Conservation (phyloP, 2,113 vertebrate genomes). For the Saguinus midas region DNA sequence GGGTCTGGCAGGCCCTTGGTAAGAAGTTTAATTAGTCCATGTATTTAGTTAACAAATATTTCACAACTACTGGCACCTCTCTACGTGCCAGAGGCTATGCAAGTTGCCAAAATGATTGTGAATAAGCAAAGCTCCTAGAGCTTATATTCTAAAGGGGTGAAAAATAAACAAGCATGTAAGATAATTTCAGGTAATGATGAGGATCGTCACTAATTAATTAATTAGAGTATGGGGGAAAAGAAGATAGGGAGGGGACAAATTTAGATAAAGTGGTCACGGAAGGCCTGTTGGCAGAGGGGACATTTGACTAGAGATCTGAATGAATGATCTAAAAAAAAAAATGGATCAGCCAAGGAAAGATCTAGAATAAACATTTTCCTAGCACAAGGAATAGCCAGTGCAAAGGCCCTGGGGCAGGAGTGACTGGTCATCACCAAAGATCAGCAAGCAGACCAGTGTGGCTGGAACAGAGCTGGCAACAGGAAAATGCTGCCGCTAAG, state of each 20-base stretch:
- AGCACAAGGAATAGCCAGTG: not conserved
- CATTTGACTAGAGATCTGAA: not conserved
- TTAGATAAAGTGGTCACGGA: not conserved
- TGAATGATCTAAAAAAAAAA: too few species aligned
- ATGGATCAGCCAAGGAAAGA: not conserved
- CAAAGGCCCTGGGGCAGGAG: not conserved
- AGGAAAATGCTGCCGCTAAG: not conserved
- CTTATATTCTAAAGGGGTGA: not conserved
- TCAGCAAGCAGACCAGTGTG: rapidly evolving
- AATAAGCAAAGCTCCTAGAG: not conserved
- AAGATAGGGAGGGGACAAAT: not conserved
- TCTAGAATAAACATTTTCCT: not conserved
- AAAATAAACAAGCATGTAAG: not conserved
- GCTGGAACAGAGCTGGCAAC: not conserved
- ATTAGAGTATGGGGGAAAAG: not conserved
- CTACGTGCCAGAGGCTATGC: not conserved
- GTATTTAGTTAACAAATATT: not conserved
- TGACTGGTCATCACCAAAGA: not conserved
- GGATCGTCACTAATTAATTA: not conserved
- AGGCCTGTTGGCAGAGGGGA: not conserved
- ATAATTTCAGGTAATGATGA: not conserved
- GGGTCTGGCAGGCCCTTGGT: not conserved
- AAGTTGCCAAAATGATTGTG: not conserved
- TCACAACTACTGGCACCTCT: not conserved
- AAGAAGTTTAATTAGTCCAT: not conserved